A percentile compares a stretch with the other conserved stretches of the same genome.
Conservation (phyloP, 2,113 vertebrate species). For the Fulmarus glacialis region DNA sequence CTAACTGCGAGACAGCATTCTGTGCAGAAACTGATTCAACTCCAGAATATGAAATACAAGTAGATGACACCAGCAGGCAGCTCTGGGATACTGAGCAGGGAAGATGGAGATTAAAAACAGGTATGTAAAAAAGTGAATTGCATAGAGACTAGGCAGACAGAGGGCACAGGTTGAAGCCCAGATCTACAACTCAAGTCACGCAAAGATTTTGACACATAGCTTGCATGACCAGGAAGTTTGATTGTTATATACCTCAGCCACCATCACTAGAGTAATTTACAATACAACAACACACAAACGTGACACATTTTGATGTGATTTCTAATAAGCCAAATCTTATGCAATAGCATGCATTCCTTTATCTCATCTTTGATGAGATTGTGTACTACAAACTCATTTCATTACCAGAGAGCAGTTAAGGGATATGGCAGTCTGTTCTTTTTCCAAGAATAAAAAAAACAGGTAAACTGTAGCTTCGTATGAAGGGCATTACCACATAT, state of each 20-base stretch:
- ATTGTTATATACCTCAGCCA: not conserved
- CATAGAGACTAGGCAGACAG: not conserved
- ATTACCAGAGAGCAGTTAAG: not conserved
- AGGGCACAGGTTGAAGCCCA: not conserved
- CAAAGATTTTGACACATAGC: not conserved
- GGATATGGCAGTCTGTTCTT: not conserved
- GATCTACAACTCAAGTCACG: not conserved
- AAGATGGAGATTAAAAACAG: not conserved
- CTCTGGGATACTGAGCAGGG: not conserved
- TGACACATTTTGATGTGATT: not conserved
- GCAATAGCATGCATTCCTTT: not conserved
- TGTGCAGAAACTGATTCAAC: not conserved
- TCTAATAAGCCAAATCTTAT: not conserved
- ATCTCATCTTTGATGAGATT: not conserved
- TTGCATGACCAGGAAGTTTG: not conserved
- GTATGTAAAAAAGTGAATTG: not conserved
- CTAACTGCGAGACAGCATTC: accelerated
- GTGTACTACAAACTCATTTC: not conserved
- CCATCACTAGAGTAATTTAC: not conserved
- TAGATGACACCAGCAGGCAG: not conserved
- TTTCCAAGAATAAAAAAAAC: not conserved
- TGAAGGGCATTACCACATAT: not conserved
- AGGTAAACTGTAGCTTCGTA: not conserved
- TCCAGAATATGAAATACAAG: not conserved
- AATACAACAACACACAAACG: not conserved